Evolutionary conservation across 2,888 invertebrate genomes (phyloP).

Genomic region (Pyralis farinalis): DNA sequence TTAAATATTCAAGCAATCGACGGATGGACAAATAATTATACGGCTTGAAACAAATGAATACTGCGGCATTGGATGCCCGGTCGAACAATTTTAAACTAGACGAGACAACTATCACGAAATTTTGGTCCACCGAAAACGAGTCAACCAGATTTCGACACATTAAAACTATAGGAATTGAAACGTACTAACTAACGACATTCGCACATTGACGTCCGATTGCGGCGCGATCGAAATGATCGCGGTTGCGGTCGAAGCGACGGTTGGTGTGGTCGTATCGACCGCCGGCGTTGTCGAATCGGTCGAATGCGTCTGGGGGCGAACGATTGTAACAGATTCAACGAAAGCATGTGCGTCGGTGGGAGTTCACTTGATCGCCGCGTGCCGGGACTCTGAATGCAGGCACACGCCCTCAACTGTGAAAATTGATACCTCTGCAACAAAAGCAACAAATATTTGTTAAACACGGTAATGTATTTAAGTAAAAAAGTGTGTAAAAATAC

Average conservation of each 20-base stretch:
- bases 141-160: conserved; percentile 47
- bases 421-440: conserved; percentile 94
- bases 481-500: no score
- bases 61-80: conserved; percentile 58
- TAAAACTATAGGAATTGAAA: conserved; percentile 65
- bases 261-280: conserved; percentile 16
- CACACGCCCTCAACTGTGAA: conserved; percentile 96
- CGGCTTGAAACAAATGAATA: conserved; percentile 32
- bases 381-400: conserved; percentile 89
- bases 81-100: conserved; percentile 36
- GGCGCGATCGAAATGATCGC: conserved; percentile 3
- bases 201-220: conserved; percentile 11
- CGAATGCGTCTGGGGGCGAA: conserved; percentile 18
- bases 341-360: conserved; percentile 25
- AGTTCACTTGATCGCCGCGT: conserved; percentile 73
- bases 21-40: conserved; percentile 41
- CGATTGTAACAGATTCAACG: conserved; percentile 40
- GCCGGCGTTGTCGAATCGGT: conserved; percentile 20
- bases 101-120: conserved; percentile 55
- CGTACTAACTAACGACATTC: conserved; percentile 45
- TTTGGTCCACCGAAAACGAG: conserved; percentile 61
- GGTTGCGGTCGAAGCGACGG: conserved; percentile 4
- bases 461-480: no score
- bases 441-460: conserved; percentile 3
- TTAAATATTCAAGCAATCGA: conserved; percentile 47